Evolutionary conservation across 2,797 vertebrate species (phyloP), one percentile per base, ranked within the genome.

Genomic region (Huso huso): DNA sequence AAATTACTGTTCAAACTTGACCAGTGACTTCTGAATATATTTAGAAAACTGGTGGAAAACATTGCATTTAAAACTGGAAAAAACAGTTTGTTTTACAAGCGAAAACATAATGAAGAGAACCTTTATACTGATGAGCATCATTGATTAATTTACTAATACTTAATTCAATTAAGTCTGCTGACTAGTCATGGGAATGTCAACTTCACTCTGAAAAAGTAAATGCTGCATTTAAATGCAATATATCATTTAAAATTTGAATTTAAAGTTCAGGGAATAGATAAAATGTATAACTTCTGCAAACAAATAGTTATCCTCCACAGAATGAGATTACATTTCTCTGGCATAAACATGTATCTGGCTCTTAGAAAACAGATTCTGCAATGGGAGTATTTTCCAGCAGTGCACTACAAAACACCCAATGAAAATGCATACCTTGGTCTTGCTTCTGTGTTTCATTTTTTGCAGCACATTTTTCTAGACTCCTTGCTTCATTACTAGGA

Each of bases 401-500:
- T 37, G 37, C 37, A 37, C 1, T 5, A 37, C 37, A 37, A 37
- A 57, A 0, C 6, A 71, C 65, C 6, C 1, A 8, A 67, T 6
- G 8, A 69, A 68, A 48, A 71, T 1, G 48, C 86, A 83, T 80
- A 95, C 94, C 90, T 60, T 92, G 89, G 67, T 74, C 86, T 76
- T 82, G 90, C 82, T 86, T 87, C 77, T 75, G 88, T 65, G 78
- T 70, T 12, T 92, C 91, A 0, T 70, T 81, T 72, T 84, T 84
- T 72, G 77, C 76, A 70, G 70, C 79, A 71, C 83, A 78, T 71
- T 87, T 85, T 61, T 89, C 85, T 69, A 89, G 86, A 78, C 83
- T 76, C 79, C 85, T 87, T 68, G 84, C 86, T 48, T 95, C 93
- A 71, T 90, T 89, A 66, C 75, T 77, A 71, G 88, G 84, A 69